Conservation (phyloP, 2,888 invertebrate genomes). For the Ectropis crepuscularia region DNA sequence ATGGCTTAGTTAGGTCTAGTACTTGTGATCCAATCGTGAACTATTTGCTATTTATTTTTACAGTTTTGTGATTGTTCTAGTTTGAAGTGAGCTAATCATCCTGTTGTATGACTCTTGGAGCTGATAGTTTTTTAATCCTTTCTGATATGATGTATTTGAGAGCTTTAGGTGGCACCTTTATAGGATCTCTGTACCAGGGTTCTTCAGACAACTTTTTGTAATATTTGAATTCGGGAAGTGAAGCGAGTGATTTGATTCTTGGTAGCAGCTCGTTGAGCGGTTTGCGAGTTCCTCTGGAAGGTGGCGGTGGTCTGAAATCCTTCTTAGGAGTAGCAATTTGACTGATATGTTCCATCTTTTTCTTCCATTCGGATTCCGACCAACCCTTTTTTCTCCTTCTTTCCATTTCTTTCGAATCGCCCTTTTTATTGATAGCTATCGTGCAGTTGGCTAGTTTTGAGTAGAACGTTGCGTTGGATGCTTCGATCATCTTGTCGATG, state of each 20-base stretch:
- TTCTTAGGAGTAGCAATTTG: constrained; percentile 64
- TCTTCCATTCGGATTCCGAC: constrained; percentile 73
- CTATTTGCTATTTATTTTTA: too few species aligned
- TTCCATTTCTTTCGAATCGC: constrained; percentile 60
- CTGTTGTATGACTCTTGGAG: constrained; percentile 6
- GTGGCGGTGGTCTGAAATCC: constrained; percentile 52
- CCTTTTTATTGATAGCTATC: constrained; percentile 60
- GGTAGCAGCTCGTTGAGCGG: background rate
- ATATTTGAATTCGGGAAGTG: constrained; percentile 50
- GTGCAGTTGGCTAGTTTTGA: constrained; percentile 68
- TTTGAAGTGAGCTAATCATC: background rate
- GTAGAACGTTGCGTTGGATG: constrained; percentile 65
- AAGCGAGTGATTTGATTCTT: constrained; percentile 3
- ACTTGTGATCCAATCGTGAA: too few species aligned
- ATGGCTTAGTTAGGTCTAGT: too few species aligned
- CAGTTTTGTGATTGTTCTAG: too few species aligned
- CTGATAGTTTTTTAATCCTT: constrained; percentile 8
- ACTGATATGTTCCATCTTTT: constrained; percentile 72
- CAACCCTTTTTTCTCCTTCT: constrained; percentile 60
- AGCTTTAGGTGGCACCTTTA: constrained; percentile 46
- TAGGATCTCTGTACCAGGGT: constrained; percentile 54
- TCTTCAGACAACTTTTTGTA: constrained; percentile 56
- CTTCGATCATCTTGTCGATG: constrained; percentile 68
- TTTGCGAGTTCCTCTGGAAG: constrained; percentile 23
- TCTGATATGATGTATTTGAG: constrained; percentile 17